Base-by-base conservation (phyloP, 2,797 vertebrate species). In the Kryptopterus vitreolus region DNA sequence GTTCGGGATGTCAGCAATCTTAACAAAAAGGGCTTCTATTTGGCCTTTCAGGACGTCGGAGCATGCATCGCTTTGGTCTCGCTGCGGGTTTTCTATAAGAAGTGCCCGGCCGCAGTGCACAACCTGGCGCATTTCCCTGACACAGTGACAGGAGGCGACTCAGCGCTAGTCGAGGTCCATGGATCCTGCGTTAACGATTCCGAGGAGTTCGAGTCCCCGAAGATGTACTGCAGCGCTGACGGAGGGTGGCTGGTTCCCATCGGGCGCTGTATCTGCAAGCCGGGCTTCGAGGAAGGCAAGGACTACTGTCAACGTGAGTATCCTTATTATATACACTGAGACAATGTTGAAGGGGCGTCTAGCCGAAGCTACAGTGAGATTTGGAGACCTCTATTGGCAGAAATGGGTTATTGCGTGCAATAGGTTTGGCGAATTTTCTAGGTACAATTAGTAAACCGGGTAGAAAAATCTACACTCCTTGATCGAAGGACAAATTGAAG, bases 201-300 rank as follows among this genome's bases (percentile, higher is more conserved):
- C 0, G 93, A 94, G 89, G 94, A 95, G 89, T 92, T 94, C 22
- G 95, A 95, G 88, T 89, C 89, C 29, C 95, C 95, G 33, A 94
- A 94, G 85, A 95, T 95, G 95, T 95, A 94, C 89, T 95, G 95
- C 86, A 95, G 95, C 3, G 94, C 94, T 6, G 95, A 95, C 76
- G 95, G 95, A 12, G 95, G 94, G 55, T 95, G 95, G 95, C 90
- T 95, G 85, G 94, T 95, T 66, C 95, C 94, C 46, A 95, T 95
- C 66, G 95, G 95, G 63, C 92, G 94, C 78, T 95, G 95, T 35
- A 93, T 93, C 87, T 95, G 95, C 88, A 94, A 92, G 86, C 93
- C 94, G 0, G 95, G 95, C 76, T 95, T 94, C 33, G 93, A 95
- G 87, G 94, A 95, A 88, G 92, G 91, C 87, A 94, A 92, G 88